Conservation (phyloP, 2,888 invertebrate genomes). For the Nezara viridula region DNA sequence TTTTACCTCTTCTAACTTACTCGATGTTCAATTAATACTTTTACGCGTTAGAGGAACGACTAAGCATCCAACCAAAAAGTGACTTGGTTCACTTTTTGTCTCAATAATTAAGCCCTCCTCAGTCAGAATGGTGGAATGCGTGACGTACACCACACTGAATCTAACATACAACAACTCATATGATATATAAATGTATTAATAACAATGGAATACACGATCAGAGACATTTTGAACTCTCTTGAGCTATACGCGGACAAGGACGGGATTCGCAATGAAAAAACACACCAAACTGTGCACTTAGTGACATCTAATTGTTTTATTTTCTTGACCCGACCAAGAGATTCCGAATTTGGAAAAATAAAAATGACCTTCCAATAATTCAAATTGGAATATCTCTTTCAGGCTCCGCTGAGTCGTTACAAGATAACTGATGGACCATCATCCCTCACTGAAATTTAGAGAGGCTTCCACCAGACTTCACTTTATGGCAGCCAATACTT, state of each 20-base stretch:
- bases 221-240: neutral
- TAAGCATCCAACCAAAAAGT: no score
- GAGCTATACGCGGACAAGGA: neutral
- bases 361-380: slow-evolving; percentile 24
- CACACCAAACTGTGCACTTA: neutral
- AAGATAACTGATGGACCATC: slow-evolving; percentile 37
- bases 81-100: no score
- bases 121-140: no score
- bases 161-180: no score
- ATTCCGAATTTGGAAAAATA: slow-evolving; percentile 3
- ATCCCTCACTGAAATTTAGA: slow-evolving; percentile 26
- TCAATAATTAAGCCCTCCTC: no score
- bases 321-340: neutral
- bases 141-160: no score
- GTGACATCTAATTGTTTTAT: neutral
- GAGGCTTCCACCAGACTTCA: slow-evolving; percentile 31
- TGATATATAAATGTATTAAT: no score
- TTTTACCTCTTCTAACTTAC: no score
- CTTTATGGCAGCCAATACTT: slow-evolving; percentile 32
- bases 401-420: neutral
- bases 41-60: no score
- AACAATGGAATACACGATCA: no score
- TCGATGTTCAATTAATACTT: no score
- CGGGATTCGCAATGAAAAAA: neutral
- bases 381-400: slow-evolving; percentile 23